Evolutionary conservation across 64 coral and sea anemone species (phyloP), one percentile per base, ranked within the genome.

Genomic region (Anthopleura sola): DNA sequence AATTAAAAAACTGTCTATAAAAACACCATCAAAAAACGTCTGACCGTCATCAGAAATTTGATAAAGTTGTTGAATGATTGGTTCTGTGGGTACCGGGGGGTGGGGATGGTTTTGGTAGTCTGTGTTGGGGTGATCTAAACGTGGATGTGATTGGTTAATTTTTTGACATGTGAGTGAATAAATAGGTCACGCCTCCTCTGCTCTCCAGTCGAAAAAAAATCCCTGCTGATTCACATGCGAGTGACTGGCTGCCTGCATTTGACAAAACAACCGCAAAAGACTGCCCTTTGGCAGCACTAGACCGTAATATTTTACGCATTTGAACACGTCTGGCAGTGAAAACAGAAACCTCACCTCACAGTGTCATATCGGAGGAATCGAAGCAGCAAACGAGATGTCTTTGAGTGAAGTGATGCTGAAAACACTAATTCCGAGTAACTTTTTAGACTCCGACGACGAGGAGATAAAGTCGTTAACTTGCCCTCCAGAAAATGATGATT

Each of bases 391-490:
- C 82, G 83, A 69, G 90, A 99, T 99, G 97, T 99, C 97, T 53
- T 87, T 99, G 81, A 99, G 97, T 92, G 97, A 99, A 78, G 88
- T 99, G 55, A 94, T 99, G 93, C 90, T 99, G 58, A 99, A 99
- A 87, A 99, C 97, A 66, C 89, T 99, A 71, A 99, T 99, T 86
- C 97, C 97, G 36, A 99, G 97, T 78, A 99, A 99, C 85, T 99
- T 99, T 87, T 89, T 99, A 50, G 97, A 99, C 87, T 99, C 97
- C 47, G 97, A 99, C 91, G 97, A 99, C 78, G 97, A 99, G 79
- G 97, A 99, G 92, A 92, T 94, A 90, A 99, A 99, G 85, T 99
- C 97, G 93, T 94, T 99, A 94, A 99, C 93, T 75, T 94, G 93
- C 60, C 88, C 89, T 98, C 89, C 75, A 81, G 90, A 92, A 88